Conservation (phyloP, 2,888 invertebrate species). For the Stenichneumon culpator region DNA sequence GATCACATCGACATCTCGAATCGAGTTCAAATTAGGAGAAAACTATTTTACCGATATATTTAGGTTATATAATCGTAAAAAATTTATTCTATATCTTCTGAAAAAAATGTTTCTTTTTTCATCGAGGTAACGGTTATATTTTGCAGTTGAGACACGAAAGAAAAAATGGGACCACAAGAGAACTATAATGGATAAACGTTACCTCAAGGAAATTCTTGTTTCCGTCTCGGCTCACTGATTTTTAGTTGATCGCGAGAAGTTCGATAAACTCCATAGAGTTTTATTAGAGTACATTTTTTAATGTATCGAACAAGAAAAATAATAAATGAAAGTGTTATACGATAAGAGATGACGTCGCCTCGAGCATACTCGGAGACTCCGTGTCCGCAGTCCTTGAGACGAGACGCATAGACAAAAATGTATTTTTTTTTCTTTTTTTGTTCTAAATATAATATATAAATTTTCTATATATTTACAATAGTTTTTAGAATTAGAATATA, state of each 20-base stretch:
- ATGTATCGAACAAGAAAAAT: neutral
- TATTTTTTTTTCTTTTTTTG: slow-evolving; percentile 42
- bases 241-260: neutral
- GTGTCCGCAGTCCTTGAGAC: slow-evolving; percentile 18
- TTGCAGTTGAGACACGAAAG: neutral
- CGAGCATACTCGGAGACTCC: slow-evolving; percentile 6
- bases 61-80: neutral
- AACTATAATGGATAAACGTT: neutral
- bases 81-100: neutral
- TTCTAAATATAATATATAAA: slow-evolving; percentile 33
- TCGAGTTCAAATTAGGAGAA: slow-evolving; percentile 1
- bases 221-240: neutral
- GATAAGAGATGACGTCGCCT: neutral
- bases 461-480: slow-evolving; percentile 43
- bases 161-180: neutral
- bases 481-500: slow-evolving; percentile 36
- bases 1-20: neutral
- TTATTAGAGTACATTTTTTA: neutral
- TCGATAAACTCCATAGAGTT: neutral
- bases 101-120: neutral
- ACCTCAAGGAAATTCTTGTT: neutral
- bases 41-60: neutral
- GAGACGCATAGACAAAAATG: slow-evolving; percentile 58
- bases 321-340: neutral
- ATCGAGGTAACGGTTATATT: neutral